Evolutionary conservation across 2,797 vertebrate genomes (phyloP), one percentile per base, ranked within the genome.

Genomic region (Chelidonichthys spinosus): DNA sequence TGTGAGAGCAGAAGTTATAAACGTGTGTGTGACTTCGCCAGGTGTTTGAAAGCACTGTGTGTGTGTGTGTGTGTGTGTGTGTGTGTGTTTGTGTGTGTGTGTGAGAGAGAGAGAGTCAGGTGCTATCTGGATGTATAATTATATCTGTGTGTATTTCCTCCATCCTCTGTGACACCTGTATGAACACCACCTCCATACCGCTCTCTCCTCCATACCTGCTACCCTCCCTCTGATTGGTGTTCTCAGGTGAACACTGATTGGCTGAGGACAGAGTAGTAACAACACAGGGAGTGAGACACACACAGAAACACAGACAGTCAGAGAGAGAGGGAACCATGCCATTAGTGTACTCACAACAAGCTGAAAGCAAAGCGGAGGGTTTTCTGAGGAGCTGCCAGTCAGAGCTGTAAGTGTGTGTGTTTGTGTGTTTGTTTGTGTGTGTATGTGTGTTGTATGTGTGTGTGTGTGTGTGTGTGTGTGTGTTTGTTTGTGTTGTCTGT

Each of bases 91-190:
- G 37, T 39, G 37, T 39, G 37, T 39, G 37, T 39, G 37, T 39
- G 37, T 25, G 49, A 1, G 40, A 25, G 49, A 18, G 49, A 5
- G 5, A 25, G 60, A 65, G 46, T 39, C n/a, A 62, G 69, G 59
- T 76, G 62, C 35, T 62, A 15, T 33, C 32, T 59, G 56, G 7
- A 60, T 79, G 47, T 64, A 44, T 68, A 35, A 18, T 32, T 59
- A 18, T 6, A 9, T 62, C 17, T 43, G 17, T 59, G 7, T 47
- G 15, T 39, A 6, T 15, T 15, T 69, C 47, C 36, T 78, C 64
- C 76, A 79, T 83, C 64, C 74, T 79, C 32, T n/a, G 14, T 65
- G 58, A 69, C 79, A 81, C 85, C 85, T 78, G 72, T 71, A 64
- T 75, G 71, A 25, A 63, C 50, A 8, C 52, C 2, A 5, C 33